phyloP scores from a whole-genome alignment of 1,140 invertebrate genomes.

The Danaus plexippus region DNA sequence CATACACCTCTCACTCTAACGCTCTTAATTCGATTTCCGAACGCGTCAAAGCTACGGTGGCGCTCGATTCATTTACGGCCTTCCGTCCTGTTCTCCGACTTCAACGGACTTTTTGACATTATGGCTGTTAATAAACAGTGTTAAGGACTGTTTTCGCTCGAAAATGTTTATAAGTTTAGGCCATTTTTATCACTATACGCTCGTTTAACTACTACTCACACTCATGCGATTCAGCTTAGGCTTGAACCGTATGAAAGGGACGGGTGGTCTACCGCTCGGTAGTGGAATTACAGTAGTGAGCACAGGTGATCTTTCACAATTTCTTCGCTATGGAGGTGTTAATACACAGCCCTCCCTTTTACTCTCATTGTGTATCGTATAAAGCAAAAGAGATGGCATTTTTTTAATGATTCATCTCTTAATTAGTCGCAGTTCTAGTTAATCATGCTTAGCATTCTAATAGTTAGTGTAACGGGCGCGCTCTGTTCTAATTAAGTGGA shows the following conservation, averaged over 20 bases:
- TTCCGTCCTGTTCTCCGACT: constrained; percentile 52
- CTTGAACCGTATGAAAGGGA: constrained; percentile 68
- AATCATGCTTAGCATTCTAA: constrained; percentile 66
- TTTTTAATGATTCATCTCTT: constrained; percentile 32
- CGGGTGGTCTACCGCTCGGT: constrained; percentile 65
- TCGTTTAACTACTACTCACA: constrained; percentile 63
- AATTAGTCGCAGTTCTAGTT: constrained; percentile 58
- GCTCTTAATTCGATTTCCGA: constrained; percentile 69
- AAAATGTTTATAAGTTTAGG: constrained; percentile 16
- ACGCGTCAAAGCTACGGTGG: constrained; percentile 66
- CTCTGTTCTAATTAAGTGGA: constrained; percentile 58
- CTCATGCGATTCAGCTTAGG: constrained; percentile 66
- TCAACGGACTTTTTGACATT: constrained; percentile 12
- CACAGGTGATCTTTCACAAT: constrained; percentile 72
- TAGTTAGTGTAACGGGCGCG: constrained; percentile 44
- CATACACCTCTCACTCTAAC: constrained; percentile 66
- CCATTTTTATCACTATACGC: constrained; percentile 22
- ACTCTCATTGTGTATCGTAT: constrained; percentile 22
- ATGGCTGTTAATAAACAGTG: constrained; percentile 8
- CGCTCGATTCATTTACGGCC: constrained; percentile 60
- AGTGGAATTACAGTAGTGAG: constrained; percentile 71
- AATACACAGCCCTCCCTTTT: constrained; percentile 60
- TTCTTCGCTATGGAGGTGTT: constrained; percentile 54
- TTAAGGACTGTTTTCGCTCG: constrained; percentile 26
- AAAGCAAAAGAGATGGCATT: constrained; percentile 29